Conservation (phyloP, 2,113 vertebrate genomes). For the Rhineura floridana region DNA sequence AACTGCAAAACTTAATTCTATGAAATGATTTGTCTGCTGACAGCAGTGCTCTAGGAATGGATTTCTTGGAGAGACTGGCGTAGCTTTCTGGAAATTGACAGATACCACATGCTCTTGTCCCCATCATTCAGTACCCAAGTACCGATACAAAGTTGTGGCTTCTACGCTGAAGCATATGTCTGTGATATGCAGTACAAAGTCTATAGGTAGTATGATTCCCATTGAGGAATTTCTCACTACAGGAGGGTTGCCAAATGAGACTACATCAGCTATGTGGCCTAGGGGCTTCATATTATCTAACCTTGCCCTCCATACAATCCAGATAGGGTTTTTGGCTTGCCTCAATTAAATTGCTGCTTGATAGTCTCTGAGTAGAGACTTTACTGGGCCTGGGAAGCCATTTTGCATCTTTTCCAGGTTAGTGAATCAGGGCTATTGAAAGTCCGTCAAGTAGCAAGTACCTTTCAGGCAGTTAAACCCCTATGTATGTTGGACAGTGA, state of each 20-base stretch:
- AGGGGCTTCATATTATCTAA: too few relatives aligned
- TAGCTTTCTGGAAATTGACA: background rate
- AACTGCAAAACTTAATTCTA: background rate
- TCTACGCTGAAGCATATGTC: background rate
- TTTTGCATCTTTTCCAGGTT: background rate
- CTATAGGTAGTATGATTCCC: background rate
- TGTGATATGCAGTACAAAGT: background rate
- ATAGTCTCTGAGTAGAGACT: background rate
- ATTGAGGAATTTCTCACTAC: background rate
- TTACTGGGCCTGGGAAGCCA: background rate
- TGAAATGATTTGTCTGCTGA: background rate
- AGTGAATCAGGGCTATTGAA: background rate
- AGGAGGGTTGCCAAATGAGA: background rate
- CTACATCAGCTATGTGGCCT: background rate
- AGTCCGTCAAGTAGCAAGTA: background rate
- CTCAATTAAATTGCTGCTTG: background rate
- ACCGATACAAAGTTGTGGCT: background rate
- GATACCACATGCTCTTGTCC: background rate
- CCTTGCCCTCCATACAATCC: too few relatives aligned
- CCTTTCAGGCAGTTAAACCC: background rate
- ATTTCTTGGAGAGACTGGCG: background rate
- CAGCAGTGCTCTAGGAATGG: rapidly evolving
- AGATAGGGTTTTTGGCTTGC: background rate
- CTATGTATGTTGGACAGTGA: background rate
- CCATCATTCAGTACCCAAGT: background rate